These are phyloP conservation scores for Acanthacorydalis orientalis DNA, from an alignment of 2,888 invertebrate species.

Conservation along the genomic window DNA sequence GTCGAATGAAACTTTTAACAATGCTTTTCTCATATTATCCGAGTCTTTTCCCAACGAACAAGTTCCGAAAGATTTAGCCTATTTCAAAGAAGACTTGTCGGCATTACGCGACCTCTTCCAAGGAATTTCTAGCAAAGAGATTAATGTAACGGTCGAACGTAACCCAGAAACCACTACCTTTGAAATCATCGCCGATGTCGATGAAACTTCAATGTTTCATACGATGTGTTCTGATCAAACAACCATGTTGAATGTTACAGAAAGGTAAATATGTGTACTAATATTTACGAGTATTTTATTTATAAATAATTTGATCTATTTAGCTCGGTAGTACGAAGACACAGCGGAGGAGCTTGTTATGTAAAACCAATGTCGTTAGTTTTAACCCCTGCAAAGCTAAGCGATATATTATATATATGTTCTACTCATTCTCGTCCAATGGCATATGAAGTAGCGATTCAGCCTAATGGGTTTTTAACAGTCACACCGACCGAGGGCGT, in stretches of 20 bases:
- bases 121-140: slow-evolving; percentile 17
- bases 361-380: slow-evolving; percentile 10
- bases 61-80: slow-evolving; percentile 18
- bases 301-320: too few relatives aligned
- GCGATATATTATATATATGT: slow-evolving; percentile 8
- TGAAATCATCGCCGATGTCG: slow-evolving; percentile 14
- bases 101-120: slow-evolving; percentile 17
- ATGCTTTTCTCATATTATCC: slow-evolving; percentile 3
- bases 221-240: slow-evolving; percentile 16
- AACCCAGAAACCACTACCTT: slow-evolving; percentile 21
- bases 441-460: slow-evolving; percentile 8
- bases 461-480: slow-evolving; percentile 4
- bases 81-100: slow-evolving; percentile 17
- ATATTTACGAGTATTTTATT: too few relatives aligned
- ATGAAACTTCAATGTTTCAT: slow-evolving; percentile 21
- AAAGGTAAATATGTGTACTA: not conserved
- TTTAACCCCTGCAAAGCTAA: slow-evolving; percentile 8
- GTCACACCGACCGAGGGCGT: slow-evolving; percentile 9
- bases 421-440: slow-evolving; percentile 6
- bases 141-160: slow-evolving; percentile 22
- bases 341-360: slow-evolving; percentile 5
- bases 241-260: slow-evolving; percentile 1
- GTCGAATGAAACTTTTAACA: not conserved
- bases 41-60: slow-evolving; percentile 17
- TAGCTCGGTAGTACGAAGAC: not conserved